These are phyloP conservation scores for Coturnix japonica DNA, from an alignment of 2,113 vertebrate genomes.

Conservation along the genomic window DNA sequence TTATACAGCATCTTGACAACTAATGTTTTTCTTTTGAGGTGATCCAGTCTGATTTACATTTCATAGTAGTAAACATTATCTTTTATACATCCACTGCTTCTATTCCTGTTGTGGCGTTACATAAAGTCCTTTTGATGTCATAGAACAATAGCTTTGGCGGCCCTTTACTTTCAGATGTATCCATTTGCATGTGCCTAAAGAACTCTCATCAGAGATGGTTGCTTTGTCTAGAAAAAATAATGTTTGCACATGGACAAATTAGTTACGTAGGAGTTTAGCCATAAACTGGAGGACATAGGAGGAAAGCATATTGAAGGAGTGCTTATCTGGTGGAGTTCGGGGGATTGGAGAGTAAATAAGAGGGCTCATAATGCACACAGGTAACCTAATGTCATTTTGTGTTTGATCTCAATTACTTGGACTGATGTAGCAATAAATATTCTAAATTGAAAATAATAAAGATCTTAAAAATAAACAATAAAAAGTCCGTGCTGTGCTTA, in stretches of 20 bases:
- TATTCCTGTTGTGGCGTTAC: neutral
- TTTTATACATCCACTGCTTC: neutral
- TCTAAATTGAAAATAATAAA: neutral
- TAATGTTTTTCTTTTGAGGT: neutral
- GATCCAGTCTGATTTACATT: neutral
- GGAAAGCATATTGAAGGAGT: neutral
- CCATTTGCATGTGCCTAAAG: neutral
- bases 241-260: neutral
- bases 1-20: neutral
- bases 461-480: neutral
- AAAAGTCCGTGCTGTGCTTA: neutral
- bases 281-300: neutral
- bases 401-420: neutral
- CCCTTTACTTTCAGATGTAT: neutral
- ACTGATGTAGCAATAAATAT: neutral
- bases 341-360: neutral
- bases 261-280: neutral
- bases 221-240: neutral
- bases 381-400: accelerated
- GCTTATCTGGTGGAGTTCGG: neutral
- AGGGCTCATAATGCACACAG: neutral
- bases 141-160: neutral
- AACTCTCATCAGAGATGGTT: neutral
- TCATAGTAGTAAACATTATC: neutral
- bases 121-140: neutral